Evolutionary conservation across 2,797 vertebrate genomes (phyloP).

Genomic region (Esox lucius): DNA sequence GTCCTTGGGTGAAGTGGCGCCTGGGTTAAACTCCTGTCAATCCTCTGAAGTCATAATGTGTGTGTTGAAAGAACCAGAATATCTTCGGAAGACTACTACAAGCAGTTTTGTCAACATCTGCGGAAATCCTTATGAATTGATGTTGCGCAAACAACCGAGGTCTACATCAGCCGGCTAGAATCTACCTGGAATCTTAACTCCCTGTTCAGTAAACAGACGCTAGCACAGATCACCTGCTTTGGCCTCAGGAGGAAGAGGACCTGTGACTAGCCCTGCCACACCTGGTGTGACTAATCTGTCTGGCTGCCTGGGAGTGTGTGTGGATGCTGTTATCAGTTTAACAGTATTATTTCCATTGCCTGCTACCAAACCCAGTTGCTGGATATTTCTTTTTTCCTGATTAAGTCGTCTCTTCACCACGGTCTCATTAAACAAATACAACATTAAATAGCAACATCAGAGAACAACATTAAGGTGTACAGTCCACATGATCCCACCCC

Average conservation of each 20-base stretch:
- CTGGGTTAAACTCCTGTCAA: too few relatives aligned
- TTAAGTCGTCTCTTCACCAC: neutral
- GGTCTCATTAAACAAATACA: neutral
- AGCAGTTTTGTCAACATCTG: neutral
- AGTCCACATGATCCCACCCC: too few relatives aligned
- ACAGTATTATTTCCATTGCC: neutral
- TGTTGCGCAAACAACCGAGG: neutral
- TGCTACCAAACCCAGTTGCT: neutral
- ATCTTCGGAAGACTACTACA: neutral
- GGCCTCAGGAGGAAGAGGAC: conserved; percentile 23
- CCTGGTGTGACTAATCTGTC: too few relatives aligned
- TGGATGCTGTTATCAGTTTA: neutral
- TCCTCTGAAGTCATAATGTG: too few relatives aligned
- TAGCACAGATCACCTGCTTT: conserved; percentile 39
- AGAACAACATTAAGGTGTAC: too few relatives aligned
- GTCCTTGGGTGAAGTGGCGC: too few relatives aligned
- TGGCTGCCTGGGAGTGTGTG: neutral
- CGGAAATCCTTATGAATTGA: neutral
- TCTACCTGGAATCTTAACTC: neutral
- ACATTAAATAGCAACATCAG: too few relatives aligned
- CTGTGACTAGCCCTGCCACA: conserved; percentile 17
- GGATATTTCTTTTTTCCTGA: neutral
- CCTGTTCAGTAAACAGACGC: conserved; percentile 15
- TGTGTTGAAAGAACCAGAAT: neutral
- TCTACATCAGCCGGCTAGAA: conserved; percentile 34